Evolutionary conservation across 1,140 invertebrate species (phyloP).

Genomic region (Dreissena rostriformis): DNA sequence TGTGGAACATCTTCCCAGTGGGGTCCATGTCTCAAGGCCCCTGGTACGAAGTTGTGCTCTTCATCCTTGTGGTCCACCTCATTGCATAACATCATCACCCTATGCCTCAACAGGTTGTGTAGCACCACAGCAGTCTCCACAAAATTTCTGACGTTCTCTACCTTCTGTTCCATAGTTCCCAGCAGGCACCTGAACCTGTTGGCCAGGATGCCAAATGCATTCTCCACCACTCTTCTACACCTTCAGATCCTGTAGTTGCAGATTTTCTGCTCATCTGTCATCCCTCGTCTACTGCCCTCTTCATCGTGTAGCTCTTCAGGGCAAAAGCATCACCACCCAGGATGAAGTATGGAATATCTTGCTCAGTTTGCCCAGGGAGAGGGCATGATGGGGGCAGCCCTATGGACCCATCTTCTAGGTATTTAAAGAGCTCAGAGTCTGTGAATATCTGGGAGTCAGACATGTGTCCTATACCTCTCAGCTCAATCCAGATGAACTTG

Average conservation of each 20-base stretch:
- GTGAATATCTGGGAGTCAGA: not conserved
- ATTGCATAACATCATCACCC: no score
- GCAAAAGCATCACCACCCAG: not conserved
- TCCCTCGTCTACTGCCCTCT: conserved; percentile 68
- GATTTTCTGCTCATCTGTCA: conserved; percentile 69
- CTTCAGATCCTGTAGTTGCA: conserved; percentile 81
- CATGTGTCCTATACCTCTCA: not conserved
- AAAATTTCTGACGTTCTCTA: no score
- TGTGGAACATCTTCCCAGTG: no score
- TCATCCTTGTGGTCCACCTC: no score
- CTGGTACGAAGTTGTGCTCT: no score
- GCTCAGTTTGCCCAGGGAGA: not conserved
- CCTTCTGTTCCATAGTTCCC: no score
- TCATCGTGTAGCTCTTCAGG: conserved; percentile 50
- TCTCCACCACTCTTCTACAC: conserved; percentile 75
- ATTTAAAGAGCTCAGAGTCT: not conserved
- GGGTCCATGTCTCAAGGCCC: no score
- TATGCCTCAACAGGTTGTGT: no score
- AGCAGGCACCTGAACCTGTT: conserved; percentile 24
- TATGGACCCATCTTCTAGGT: not conserved
- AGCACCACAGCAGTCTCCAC: no score
- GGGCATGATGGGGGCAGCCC: not conserved
- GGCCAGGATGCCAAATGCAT: conserved; percentile 73
- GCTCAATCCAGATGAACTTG: not conserved
- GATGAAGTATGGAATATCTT: conserved; percentile 1